Conservation (phyloP, 2,888 invertebrate genomes). For the Limnephilus rhombicus region DNA sequence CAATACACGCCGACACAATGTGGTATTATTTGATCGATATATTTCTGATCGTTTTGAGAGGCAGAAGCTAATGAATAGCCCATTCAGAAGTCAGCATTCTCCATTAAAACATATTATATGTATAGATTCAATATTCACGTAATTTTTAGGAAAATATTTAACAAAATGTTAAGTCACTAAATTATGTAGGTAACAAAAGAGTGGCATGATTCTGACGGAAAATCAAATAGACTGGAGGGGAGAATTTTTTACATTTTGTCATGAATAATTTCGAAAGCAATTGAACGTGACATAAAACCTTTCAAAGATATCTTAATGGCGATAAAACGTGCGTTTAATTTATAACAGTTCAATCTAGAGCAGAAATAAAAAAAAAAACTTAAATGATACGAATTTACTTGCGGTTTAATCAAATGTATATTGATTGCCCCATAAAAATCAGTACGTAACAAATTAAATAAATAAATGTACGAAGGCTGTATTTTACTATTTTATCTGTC, state of each 20-base stretch:
- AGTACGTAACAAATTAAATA: not conserved
- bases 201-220: not conserved
- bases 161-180: not conserved
- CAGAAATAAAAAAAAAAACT: not conserved
- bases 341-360: not conserved
- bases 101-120: not conserved
- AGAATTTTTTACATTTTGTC: not conserved
- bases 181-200: not conserved
- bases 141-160: not conserved
- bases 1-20: conserved; percentile 24
- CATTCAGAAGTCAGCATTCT: not conserved
- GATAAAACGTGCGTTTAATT: not conserved
- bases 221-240: not conserved
- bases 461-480: conserved; percentile 2
- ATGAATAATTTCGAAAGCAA: not conserved
- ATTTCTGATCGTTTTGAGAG: conserved; percentile 29
- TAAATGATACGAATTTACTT: not conserved
- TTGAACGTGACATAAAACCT: not conserved
- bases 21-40: conserved; percentile 45
- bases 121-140: not conserved
- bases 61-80: not conserved
- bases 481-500: conserved; percentile 15
- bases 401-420: not conserved
- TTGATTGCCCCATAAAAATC: not conserved
- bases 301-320: not conserved